Percentiles rank a stretch among this genome's conserved stretches.
Evolutionary conservation across 2,888 invertebrate species (phyloP).

Genomic region (Rhogogaster chlorosoma): DNA sequence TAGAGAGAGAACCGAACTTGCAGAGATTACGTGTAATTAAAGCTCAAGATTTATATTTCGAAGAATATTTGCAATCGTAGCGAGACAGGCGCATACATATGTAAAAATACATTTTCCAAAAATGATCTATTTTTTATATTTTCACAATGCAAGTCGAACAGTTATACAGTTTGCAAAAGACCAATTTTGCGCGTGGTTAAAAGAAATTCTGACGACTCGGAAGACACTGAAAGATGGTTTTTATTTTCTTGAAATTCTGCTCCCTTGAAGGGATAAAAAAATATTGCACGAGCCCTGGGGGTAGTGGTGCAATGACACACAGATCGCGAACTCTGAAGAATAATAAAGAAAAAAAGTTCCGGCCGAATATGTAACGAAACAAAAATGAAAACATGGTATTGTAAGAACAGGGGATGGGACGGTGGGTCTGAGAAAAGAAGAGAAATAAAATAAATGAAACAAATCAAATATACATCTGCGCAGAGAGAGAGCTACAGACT

Average conservation of each 20-base stretch:
- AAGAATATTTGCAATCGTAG: neutral
- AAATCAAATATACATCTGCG: conserved; percentile 42
- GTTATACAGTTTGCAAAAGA: neutral
- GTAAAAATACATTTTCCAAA: too few relatives aligned
- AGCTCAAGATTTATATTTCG: conserved; percentile 43
- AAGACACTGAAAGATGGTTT: neutral
- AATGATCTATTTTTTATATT: too few relatives aligned
- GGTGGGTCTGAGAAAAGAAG: neutral
- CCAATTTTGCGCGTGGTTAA: neutral
- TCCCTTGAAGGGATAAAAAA: neutral
- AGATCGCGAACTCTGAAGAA: neutral
- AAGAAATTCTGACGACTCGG: neutral
- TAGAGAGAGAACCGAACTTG: conserved; percentile 49
- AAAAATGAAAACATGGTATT: neutral
- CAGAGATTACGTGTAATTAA: conserved; percentile 51
- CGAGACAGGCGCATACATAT: too few relatives aligned
- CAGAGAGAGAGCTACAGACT: conserved; percentile 23
- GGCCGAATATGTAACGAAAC: neutral
- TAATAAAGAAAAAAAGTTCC: neutral
- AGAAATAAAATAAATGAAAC: conserved; percentile 27
- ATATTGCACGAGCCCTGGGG: neutral
- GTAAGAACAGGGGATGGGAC: neutral
- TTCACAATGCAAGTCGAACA: too few relatives aligned
- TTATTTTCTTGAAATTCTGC: neutral
- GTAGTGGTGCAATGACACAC: neutral